Evolutionary conservation across 1,140 invertebrate genomes (phyloP), one percentile per base, ranked within the genome.

Genomic region (Drosophila asahinai): DNA sequence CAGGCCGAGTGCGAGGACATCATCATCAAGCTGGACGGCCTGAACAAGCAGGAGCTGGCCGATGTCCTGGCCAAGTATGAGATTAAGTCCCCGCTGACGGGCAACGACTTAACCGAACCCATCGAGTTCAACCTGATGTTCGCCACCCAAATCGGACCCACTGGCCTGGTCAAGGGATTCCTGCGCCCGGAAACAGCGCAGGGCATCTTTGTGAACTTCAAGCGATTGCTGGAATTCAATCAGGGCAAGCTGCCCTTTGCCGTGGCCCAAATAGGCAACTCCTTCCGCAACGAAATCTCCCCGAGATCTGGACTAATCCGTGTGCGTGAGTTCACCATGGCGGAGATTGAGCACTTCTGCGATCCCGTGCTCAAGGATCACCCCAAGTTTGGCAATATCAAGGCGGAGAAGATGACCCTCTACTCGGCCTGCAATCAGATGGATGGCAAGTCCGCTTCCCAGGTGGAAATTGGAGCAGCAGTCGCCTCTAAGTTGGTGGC

Each of bases 101-200:
- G 97, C 17, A 99, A 99, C 94, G 97, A 99, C 64, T 93, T 99
- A 1, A 96, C 96, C 1, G 98, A 99, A 83, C 98, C 99, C 0
- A 96, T 99, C 67, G 98, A 99, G 86, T 99, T 99, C 93, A 99
- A 99, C 94, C 94, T 99, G 4, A 99, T 99, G 99, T 99, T 99
- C 94, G 96, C 95, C 38, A 99, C 98, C 1, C 97, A 97, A 91
- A 99, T 99, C 91, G 99, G 99, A 30, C 99, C 99, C 9, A 97
- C 98, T 70, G 99, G 99, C 3, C 93, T 97, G 27, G 94, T 99
- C 0, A 99, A 99, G 94, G 98, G 98, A 40, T 99, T 96, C 92
- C 94, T 99, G 1, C 95, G 99, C 79, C 99, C 99, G 30, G 99
- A 99, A 94, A 99, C 99, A 25, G 99, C 99, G 4, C 99, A 99